phyloP scores from a whole-genome alignment of 1,140 invertebrate genomes.

The Ylistrum balloti region DNA sequence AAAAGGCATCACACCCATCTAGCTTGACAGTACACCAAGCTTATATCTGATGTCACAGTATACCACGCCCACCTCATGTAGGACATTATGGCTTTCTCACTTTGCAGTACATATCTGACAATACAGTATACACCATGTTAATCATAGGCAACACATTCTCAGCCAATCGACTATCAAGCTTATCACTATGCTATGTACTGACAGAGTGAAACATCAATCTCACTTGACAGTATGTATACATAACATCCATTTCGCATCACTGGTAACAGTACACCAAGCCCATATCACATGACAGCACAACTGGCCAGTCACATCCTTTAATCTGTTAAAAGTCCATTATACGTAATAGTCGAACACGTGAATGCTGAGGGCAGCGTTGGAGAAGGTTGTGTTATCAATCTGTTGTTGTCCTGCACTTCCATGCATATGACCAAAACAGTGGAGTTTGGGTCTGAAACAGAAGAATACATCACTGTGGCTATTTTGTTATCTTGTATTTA shows the following conservation, averaged over 20 bases:
- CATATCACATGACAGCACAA: neutral
- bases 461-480: conserved; percentile 30
- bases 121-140: too few species aligned
- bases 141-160: too few species aligned
- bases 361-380: conserved; percentile 58
- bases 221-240: too few species aligned
- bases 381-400: conserved; percentile 59
- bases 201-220: too few species aligned
- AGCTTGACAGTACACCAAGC: neutral
- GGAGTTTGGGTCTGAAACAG: conserved; percentile 62
- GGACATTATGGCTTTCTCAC: too few species aligned
- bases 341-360: neutral
- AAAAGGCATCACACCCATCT: neutral
- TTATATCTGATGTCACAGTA: neutral
- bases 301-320: too few species aligned
- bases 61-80: neutral
- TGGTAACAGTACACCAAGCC: neutral
- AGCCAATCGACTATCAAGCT: too few species aligned
- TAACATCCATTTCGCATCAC: neutral
- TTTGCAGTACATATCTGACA: too few species aligned
- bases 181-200: too few species aligned
- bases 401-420: conserved; percentile 53
- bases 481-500: too few species aligned
- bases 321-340: too few species aligned
- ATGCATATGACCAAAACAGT: conserved; percentile 65